A percentile compares a stretch with the other conserved stretches of the same genome.
Conservation (phyloP, 2,797 vertebrate species). For the Centropyge bicolor region DNA sequence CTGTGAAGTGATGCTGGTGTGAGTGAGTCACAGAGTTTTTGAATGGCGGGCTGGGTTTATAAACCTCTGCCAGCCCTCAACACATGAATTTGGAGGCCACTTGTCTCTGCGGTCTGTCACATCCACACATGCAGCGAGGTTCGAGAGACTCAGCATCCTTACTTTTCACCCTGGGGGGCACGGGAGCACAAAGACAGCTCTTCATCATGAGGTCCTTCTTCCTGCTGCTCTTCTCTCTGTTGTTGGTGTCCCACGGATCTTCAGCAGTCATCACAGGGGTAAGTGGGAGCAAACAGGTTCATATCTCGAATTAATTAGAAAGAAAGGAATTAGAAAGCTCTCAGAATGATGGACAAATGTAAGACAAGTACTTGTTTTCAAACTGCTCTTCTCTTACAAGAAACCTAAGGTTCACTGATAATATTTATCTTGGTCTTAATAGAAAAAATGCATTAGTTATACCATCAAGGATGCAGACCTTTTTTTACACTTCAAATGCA, state of each 20-base stretch:
- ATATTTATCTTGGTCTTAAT: background rate
- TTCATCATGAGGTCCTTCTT: conserved; percentile 79
- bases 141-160: conserved; percentile 38
- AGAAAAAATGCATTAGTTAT: background rate
- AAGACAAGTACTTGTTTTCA: background rate
- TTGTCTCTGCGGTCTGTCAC: conserved; percentile 51
- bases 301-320: too few species aligned
- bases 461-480: background rate
- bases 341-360: background rate
- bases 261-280: conserved; percentile 88
- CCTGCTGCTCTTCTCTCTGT: conserved; percentile 71
- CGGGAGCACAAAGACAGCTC: conserved; percentile 44
- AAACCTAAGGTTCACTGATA: background rate
- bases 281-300: conserved; percentile 61
- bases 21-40: conserved; percentile 81
- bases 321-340: too few species aligned
- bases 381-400: background rate
- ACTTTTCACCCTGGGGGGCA: conserved; percentile 44
- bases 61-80: conserved; percentile 69
- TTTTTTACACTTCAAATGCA: background rate
- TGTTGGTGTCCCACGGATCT: conserved; percentile 78
- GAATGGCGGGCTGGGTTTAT: conserved; percentile 81
- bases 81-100: conserved; percentile 70
- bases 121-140: conserved; percentile 44
- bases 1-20: conserved; percentile 46